phyloP scores from a whole-genome alignment of 2,113 vertebrate species.

The Thymallus thymallus region DNA sequence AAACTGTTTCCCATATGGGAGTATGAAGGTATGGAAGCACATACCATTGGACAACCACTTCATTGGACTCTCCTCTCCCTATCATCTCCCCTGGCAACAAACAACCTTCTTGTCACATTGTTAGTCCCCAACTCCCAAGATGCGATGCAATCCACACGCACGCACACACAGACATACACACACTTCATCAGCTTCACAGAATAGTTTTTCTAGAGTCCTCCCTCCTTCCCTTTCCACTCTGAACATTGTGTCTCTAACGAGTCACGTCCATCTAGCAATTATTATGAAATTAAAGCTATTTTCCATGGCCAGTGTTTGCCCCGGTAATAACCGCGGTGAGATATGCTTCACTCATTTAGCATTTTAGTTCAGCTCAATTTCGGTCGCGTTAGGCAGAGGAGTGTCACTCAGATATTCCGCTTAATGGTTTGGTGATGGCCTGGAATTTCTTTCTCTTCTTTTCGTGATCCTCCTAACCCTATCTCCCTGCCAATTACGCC shows the following conservation, averaged over 20 bases:
- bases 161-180: neutral
- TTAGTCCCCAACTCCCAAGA: too few species aligned
- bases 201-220: neutral
- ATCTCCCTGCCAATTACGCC: conserved; percentile 90
- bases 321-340: conserved; percentile 63
- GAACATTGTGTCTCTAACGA: conserved; percentile 61
- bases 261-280: conserved; percentile 73
- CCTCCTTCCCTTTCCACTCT: conserved; percentile 7
- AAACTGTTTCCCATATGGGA: too few species aligned
- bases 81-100: too few species aligned
- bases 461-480: conserved; percentile 82
- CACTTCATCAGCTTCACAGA: neutral
- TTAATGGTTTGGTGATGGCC: conserved; percentile 77
- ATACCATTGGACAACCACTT: too few species aligned
- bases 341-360: conserved; percentile 78
- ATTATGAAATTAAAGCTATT: conserved; percentile 78
- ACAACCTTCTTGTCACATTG: too few species aligned
- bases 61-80: too few species aligned
- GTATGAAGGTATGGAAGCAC: too few species aligned
- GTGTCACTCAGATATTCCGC: conserved; percentile 84
- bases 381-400: conserved; percentile 81
- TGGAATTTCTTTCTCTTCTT: conserved; percentile 50
- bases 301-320: conserved; percentile 72
- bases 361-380: conserved; percentile 86
- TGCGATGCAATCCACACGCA: too few species aligned